Evolutionary conservation across 64 coral and sea anemone species (phyloP).

Genomic region (Hydrozoanthus tunicans): DNA sequence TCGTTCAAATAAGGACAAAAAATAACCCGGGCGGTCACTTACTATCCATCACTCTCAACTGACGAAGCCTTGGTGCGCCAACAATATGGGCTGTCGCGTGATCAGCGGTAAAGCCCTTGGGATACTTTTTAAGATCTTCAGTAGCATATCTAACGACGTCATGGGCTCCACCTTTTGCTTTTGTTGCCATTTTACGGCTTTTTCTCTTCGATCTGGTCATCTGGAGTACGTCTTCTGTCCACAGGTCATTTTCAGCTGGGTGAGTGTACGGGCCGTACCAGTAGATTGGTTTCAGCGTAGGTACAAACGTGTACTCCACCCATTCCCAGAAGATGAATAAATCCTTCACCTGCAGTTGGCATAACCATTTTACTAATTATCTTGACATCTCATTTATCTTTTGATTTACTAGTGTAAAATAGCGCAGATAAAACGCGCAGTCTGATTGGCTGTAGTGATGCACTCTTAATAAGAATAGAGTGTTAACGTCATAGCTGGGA

Average conservation of each 20-base stretch:
- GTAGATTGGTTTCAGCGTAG: constrained; percentile 71
- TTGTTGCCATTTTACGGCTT: constrained; percentile 29
- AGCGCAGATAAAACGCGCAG: too few relatives aligned
- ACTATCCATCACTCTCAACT: constrained; percentile 67
- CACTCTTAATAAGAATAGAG: too few relatives aligned
- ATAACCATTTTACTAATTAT: not conserved
- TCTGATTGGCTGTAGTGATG: too few relatives aligned
- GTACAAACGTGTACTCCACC: constrained; percentile 60
- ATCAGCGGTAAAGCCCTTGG: constrained; percentile 70
- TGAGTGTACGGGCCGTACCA: constrained; percentile 87
- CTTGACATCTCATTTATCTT: not conserved
- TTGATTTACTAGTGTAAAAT: too few relatives aligned
- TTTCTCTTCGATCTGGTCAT: constrained; percentile 26
- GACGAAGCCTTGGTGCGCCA: constrained; percentile 66
- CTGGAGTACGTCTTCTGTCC: constrained; percentile 38
- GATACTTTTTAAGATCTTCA: constrained; percentile 50
- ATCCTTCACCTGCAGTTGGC: constrained; percentile 53
- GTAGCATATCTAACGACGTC: not conserved
- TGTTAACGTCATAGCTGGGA: too few relatives aligned
- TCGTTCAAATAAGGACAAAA: not conserved
- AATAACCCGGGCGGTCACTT: not conserved
- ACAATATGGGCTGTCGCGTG: constrained; percentile 69
- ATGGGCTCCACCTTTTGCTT: constrained; percentile 25
- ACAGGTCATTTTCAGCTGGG: constrained; percentile 32
- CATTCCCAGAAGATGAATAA: constrained; percentile 62